Evolutionary conservation across 2,113 vertebrate species (phyloP).

Genomic region (Sula dactylatra): DNA sequence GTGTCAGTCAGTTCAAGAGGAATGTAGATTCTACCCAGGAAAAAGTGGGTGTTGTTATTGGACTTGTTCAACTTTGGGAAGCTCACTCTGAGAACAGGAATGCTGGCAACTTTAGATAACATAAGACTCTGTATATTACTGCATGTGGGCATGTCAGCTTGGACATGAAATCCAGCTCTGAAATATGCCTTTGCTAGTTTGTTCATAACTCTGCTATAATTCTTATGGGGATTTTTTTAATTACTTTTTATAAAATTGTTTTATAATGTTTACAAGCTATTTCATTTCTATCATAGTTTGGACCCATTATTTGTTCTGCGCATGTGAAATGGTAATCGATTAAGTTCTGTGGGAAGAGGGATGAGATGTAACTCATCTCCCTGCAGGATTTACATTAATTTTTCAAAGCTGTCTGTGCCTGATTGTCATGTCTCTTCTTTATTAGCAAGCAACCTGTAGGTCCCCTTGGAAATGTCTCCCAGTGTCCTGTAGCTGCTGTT

Average conservation of each 20-base stretch:
- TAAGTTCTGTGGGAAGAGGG: background rate
- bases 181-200: background rate
- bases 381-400: background rate
- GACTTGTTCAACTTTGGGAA: conserved; percentile 20
- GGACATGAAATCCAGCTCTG: background rate
- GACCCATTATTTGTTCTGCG: background rate
- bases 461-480: background rate
- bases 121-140: background rate
- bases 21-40: conserved; percentile 12
- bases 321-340: background rate
- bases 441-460: background rate
- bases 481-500: background rate
- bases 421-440: background rate
- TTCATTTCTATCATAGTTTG: background rate
- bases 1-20: conserved; percentile 65
- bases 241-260: background rate
- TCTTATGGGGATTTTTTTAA: background rate
- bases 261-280: background rate
- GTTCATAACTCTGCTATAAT: background rate
- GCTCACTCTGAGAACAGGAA: background rate
- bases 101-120: background rate
- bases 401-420: background rate
- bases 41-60: conserved; percentile 28
- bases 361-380: background rate
- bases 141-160: background rate